These are phyloP conservation scores for Cyclophora punctaria DNA, from an alignment of 2,888 invertebrate genomes.

Conservation along the genomic window DNA sequence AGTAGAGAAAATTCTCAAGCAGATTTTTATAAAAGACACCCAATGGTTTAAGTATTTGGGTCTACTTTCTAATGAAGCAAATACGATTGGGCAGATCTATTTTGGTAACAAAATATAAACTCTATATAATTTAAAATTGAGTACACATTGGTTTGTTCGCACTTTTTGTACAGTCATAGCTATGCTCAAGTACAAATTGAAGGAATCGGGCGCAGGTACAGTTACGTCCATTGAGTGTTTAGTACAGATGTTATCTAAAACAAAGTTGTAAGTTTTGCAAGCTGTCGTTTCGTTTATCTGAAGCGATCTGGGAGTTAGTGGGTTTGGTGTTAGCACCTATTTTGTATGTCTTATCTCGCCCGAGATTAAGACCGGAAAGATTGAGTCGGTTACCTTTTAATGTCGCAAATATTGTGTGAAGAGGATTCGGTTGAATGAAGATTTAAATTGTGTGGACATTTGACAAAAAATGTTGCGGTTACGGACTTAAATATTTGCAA, in stretches of 20 bases:
- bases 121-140: too few relatives aligned
- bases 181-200: constrained; percentile 28
- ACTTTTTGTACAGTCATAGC: constrained; percentile 12
- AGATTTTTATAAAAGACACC: too few relatives aligned
- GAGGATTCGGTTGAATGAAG: constrained; percentile 9
- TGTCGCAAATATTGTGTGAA: constrained; percentile 5
- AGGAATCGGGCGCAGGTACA: constrained; percentile 57
- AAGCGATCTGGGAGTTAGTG: constrained; percentile 14
- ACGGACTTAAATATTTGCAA: not conserved
- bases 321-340: constrained; percentile 29
- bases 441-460: constrained; percentile 1
- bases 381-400: constrained; percentile 17
- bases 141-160: too few relatives aligned
- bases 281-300: constrained; percentile 34
- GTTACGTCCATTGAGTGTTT: constrained; percentile 63
- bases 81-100: too few relatives aligned
- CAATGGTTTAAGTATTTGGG: too few relatives aligned
- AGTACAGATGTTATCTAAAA: constrained; percentile 67
- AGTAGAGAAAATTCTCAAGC: not conserved
- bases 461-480: not conserved
- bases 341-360: constrained; percentile 28
- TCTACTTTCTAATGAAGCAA: too few relatives aligned
- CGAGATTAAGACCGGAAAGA: constrained; percentile 18
- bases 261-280: constrained; percentile 60
- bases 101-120: too few relatives aligned